Evolutionary conservation across 2,113 vertebrate genomes (phyloP), one percentile per base, ranked within the genome.

Genomic region (Saguinus midas): DNA sequence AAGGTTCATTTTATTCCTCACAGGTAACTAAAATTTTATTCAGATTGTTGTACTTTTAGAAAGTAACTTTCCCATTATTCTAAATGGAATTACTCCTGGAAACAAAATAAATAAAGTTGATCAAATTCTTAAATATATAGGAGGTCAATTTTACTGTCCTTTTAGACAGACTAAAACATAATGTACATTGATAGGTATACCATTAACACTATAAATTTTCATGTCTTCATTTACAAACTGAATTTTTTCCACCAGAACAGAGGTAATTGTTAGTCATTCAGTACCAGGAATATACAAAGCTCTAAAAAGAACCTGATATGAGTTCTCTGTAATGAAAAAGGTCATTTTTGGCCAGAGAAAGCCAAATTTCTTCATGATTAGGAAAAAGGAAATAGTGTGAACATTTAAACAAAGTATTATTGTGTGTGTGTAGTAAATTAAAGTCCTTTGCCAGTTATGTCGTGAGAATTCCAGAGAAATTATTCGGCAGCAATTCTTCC

Each of bases 141-240:
- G 45, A 87, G 45, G 84, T 70, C 83, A 58, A 8, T 92, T 96
- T 98, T 94, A 78, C 52, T 95, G 14, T 57, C 48, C 50, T 96
- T 91, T 94, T 83, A 91, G 64, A 48, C 10, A 90, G 72, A 73
- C 12, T 55, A 88, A 50, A 97, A 72, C 27, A 7, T 97, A 90
- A 87, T 89, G 11, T 93, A 9, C 83, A 8, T 52, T 23, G 43
- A 37, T 94, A n/a, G 66, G 61, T 27, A 6, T 84, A 37, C 87
- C 29, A 52, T 82, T 95, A 93, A 87, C 57, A 84, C 21, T 43
- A 90, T 97, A 80, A 66, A 48, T 95, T 84, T 95, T 82, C 40
- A 48, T 95, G 80, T 64, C 75, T 96, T 92, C 45, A 94, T 94
- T 95, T 95, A 82, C 37, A 96, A 87, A 76, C 37, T 91, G 55